A percentile compares a stretch with the other conserved stretches of the same genome.
These are phyloP conservation scores for Telmatochromis bifrenatus DNA, from an alignment of 2,113 vertebrate species.

Conservation along the genomic window DNA sequence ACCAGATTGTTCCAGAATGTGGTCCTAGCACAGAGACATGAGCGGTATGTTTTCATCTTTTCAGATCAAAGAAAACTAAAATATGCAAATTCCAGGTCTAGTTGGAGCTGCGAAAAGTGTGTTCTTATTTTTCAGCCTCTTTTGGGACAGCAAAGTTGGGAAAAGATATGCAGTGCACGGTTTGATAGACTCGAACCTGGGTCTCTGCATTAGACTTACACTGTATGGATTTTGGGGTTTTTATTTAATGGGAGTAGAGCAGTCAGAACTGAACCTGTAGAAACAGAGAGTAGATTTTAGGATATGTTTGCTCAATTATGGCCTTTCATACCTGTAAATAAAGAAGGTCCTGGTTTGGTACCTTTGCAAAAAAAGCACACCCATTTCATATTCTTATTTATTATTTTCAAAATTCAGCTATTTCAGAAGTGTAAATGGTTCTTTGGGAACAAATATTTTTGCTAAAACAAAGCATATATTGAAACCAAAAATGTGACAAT, in stretches of 20 bases:
- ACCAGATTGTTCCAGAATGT: not conserved
- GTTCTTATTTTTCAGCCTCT: not conserved
- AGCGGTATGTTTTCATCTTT: not conserved
- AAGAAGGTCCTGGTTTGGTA: not conserved
- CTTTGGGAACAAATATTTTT: not conserved
- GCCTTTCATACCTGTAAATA: not conserved
- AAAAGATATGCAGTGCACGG: not conserved
- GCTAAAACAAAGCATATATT: not conserved
- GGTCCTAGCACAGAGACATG: not conserved
- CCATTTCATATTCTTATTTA: not conserved
- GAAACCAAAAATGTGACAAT: not conserved
- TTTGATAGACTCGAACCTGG: not conserved
- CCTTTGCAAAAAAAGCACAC: not conserved
- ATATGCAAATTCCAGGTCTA: not conserved
- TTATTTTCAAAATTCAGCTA: not conserved
- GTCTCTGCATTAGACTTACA: not conserved
- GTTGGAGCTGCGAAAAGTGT: not conserved
- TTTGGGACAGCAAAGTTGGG: not conserved
- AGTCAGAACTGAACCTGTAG: not conserved
- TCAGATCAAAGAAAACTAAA: not conserved
- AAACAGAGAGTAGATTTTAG: not conserved
- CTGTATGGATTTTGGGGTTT: not conserved
- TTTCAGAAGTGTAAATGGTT: not conserved
- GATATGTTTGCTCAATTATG: not conserved
- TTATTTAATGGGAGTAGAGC: not conserved